Percentiles rank a stretch among this genome's conserved stretches.
Evolutionary conservation across 1,140 invertebrate genomes (phyloP).

Genomic region (Brachionus plicatilis): DNA sequence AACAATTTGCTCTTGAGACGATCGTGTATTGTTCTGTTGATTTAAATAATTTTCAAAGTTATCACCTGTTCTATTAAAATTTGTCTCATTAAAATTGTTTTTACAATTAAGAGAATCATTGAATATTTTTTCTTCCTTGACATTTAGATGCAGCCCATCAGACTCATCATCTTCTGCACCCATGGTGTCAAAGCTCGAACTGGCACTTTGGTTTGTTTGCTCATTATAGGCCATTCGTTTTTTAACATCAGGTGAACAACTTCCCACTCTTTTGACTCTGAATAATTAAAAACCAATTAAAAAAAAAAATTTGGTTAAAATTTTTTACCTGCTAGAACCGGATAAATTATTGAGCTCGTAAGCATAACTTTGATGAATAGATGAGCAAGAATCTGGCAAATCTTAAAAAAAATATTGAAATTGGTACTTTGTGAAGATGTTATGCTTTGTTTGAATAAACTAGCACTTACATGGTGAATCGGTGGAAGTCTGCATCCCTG

Average conservation of each 20-base stretch:
- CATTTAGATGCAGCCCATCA: neutral
- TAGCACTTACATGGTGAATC: neutral
- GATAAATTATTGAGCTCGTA: neutral
- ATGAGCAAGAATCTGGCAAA: neutral
- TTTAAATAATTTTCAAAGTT: no score
- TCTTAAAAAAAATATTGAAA: neutral
- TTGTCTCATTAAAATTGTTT: neutral
- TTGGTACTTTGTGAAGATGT: neutral
- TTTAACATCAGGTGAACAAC: neutral
- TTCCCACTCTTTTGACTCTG: neutral
- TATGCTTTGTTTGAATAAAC: no score
- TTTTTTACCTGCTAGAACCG: neutral
- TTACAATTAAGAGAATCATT: neutral
- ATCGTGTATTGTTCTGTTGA: neutral
- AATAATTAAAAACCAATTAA: neutral
- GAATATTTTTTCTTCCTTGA: conserved; percentile 24
- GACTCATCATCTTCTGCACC: neutral
- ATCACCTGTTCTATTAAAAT: neutral
- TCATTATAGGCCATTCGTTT: neutral
- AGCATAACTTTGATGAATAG: neutral
- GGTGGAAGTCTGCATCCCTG: neutral
- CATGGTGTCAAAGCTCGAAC: neutral
- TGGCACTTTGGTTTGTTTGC: neutral
- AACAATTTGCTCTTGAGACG: neutral
- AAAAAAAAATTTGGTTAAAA: neutral